A percentile compares a stretch with the other conserved stretches of the same genome.
Evolutionary conservation across 2,113 vertebrate species (phyloP).

Genomic region (Notothenia coriiceps): DNA sequence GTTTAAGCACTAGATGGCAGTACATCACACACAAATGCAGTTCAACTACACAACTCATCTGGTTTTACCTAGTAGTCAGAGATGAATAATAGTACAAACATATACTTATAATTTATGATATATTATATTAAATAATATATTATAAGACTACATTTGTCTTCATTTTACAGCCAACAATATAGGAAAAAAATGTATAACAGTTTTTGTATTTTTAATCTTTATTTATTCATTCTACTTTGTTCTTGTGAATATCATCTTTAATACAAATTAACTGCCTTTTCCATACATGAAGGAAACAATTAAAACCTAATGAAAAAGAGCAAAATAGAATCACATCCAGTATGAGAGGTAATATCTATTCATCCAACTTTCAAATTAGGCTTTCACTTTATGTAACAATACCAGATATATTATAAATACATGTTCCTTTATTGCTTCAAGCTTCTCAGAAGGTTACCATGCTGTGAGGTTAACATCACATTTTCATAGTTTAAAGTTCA

Average conservation of each 20-base stretch:
- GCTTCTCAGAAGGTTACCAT: neutral
- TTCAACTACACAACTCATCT: neutral
- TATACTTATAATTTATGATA: neutral
- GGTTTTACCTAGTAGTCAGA: neutral
- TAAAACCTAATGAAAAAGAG: no score
- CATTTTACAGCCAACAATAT: neutral
- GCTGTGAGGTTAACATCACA: neutral
- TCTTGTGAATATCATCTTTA: no score
- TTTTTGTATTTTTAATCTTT: no score
- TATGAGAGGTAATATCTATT: neutral
- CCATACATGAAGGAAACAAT: no score
- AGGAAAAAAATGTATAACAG: no score
- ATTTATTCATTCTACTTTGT: no score
- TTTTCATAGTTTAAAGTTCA: neutral
- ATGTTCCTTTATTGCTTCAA: no score
- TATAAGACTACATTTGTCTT: neutral
- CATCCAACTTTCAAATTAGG: neutral
- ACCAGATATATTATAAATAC: neutral
- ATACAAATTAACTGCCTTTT: no score
- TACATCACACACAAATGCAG: neutral
- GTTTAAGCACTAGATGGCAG: conserved; percentile 5
- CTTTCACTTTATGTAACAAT: neutral
- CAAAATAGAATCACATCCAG: neutral
- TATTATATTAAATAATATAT: no score
- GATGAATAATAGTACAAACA: neutral